phyloP scores from a whole-genome alignment of 2,113 vertebrate species.

The Anoura caudifer region DNA sequence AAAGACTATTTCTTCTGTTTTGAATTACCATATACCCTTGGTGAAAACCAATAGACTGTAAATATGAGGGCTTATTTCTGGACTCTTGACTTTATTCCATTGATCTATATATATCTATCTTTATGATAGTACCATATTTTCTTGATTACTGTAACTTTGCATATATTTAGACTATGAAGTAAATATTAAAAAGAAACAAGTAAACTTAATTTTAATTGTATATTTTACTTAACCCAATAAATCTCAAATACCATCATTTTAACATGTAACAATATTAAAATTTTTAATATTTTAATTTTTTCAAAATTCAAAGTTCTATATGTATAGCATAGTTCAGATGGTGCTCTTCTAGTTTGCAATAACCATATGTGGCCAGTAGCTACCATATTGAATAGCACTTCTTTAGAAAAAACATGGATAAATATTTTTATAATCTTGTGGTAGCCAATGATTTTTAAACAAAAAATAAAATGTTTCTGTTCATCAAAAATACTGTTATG shows the following conservation, averaged over 20 bases:
- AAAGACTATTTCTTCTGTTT: not conserved
- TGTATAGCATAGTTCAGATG: not conserved
- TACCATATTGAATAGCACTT: not conserved
- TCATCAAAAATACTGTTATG: not conserved
- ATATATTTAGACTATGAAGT: too few relatives aligned
- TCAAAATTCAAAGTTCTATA: not conserved
- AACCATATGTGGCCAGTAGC: not conserved
- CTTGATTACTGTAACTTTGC: not conserved
- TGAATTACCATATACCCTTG: not conserved
- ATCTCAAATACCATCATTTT: not conserved
- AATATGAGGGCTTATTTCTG: not conserved
- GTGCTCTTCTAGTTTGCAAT: not conserved
- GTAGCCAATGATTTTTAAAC: not conserved
- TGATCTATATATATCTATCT: not conserved
- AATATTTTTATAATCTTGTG: not conserved
- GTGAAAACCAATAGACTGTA: not conserved
- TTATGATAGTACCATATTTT: not conserved
- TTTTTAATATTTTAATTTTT: not conserved
- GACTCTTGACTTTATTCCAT: not conserved
- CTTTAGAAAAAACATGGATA: not conserved
- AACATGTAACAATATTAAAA: not conserved
- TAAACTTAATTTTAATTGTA: not conserved
- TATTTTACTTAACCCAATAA: not conserved
- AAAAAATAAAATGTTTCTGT: not conserved
- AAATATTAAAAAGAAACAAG: not conserved